These are phyloP conservation scores for Columba guinea DNA, from an alignment of 2,797 vertebrate species.

Conservation along the genomic window DNA sequence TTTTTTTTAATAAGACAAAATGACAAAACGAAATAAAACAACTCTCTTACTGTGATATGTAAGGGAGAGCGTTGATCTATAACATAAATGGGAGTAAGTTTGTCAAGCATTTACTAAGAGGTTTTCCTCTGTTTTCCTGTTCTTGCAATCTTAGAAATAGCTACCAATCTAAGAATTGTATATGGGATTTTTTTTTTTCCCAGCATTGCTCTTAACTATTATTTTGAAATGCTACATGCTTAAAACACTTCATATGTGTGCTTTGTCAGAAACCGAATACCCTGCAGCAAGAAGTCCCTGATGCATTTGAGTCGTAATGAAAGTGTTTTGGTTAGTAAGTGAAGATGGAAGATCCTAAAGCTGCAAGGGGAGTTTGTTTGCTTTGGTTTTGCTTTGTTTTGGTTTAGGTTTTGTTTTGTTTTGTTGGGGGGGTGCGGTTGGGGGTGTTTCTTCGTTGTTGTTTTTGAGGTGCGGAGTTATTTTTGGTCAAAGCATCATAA, in stretches of 20 bases:
- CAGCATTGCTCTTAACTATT: not conserved
- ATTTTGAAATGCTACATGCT: not conserved
- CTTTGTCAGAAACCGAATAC: not conserved
- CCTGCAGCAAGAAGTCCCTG: not conserved
- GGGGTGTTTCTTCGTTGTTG: no score
- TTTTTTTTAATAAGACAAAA: no score
- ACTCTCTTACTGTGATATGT: not conserved
- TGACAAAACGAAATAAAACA: no score
- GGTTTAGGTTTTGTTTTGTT: no score
- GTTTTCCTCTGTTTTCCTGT: not conserved
- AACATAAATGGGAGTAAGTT: not conserved
- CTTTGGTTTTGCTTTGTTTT: no score
- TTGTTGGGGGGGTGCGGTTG: no score
- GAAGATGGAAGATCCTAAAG: not conserved
- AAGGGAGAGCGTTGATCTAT: not conserved
- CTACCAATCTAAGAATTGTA: not conserved
- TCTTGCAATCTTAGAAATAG: not conserved
- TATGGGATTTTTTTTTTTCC: not conserved
- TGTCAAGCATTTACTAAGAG: not conserved
- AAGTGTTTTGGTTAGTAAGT: not conserved
- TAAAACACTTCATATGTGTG: not conserved
- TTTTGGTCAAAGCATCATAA: fast-evolving
- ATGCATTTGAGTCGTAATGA: not conserved
- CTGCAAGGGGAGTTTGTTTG: not conserved
- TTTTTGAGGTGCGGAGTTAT: not conserved